phyloP scores from a whole-genome alignment of 35 echinoderm and acorn worm genomes.

The Anneissia japonica region DNA sequence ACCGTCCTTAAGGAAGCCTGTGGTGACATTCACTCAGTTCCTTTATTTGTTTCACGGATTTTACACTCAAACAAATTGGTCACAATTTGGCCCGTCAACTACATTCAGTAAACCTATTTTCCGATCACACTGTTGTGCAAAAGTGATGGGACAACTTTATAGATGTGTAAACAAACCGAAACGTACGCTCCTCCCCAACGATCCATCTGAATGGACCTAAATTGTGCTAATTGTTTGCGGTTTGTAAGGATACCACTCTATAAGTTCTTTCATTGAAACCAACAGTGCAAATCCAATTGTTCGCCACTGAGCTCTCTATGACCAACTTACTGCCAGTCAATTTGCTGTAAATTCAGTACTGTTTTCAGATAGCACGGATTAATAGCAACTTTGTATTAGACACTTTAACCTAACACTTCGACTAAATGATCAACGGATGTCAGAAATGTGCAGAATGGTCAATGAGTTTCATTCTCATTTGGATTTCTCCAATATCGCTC shows the following conservation, averaged over 20 bases:
- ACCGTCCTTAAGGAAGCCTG: background rate
- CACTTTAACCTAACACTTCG: background rate
- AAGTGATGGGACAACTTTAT: background rate
- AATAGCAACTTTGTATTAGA: background rate
- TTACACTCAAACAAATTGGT: background rate
- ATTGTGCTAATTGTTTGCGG: background rate
- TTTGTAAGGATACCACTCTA: background rate
- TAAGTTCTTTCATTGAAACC: background rate
- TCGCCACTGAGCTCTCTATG: background rate
- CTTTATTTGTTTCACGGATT: background rate
- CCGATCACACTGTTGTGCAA: background rate
- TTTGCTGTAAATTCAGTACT: background rate
- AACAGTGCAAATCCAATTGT: background rate
- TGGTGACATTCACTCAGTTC: background rate
- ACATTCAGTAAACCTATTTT: background rate
- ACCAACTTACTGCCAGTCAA: background rate
- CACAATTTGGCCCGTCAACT: background rate
- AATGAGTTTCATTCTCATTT: no score
- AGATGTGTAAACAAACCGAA: background rate
- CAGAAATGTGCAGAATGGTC: background rate
- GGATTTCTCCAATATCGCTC: background rate
- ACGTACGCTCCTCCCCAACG: background rate
- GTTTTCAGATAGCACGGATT: background rate
- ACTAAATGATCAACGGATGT: background rate
- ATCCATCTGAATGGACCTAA: background rate